A percentile compares a stretch with the other conserved stretches of the same genome.
These are phyloP conservation scores for Sebastes nivosus DNA, from an alignment of 2,797 vertebrate genomes.

Conservation along the genomic window DNA sequence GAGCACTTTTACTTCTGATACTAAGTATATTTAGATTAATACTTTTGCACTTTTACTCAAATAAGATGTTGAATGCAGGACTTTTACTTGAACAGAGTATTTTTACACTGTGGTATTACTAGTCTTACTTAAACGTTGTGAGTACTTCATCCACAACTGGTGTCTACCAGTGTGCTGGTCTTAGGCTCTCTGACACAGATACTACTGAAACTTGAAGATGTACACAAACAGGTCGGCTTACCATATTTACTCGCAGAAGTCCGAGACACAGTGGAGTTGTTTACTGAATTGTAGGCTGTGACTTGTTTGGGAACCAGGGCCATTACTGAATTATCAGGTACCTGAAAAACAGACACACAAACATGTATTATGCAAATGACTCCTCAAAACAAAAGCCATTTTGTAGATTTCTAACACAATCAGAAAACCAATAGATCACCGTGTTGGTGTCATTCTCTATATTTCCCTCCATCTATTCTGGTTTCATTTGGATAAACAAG, in stretches of 20 bases:
- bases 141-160: background rate
- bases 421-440: constrained; percentile 41
- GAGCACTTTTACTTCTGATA: no score
- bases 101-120: no score
- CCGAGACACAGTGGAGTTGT: constrained; percentile 96
- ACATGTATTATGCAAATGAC: constrained; percentile 25
- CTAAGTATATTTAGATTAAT: no score
- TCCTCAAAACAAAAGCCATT: constrained; percentile 10
- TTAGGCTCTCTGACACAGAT: background rate
- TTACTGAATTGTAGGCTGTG: constrained; percentile 96
- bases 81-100: no score
- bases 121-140: no score
- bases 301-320: constrained; percentile 98
- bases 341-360: constrained; percentile 77
- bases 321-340: constrained; percentile 93
- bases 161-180: background rate
- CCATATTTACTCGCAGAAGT: constrained; percentile 98
- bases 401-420: constrained; percentile 31
- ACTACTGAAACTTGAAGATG: background rate
- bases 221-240: constrained; percentile 58
- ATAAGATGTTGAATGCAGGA: no score
- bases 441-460: constrained; percentile 40
- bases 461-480: constrained; percentile 54
- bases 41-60: no score
- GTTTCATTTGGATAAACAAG: constrained; percentile 40